phyloP scores from a whole-genome alignment of 2,888 invertebrate genomes.

The Troglohyphantes excavatus region DNA sequence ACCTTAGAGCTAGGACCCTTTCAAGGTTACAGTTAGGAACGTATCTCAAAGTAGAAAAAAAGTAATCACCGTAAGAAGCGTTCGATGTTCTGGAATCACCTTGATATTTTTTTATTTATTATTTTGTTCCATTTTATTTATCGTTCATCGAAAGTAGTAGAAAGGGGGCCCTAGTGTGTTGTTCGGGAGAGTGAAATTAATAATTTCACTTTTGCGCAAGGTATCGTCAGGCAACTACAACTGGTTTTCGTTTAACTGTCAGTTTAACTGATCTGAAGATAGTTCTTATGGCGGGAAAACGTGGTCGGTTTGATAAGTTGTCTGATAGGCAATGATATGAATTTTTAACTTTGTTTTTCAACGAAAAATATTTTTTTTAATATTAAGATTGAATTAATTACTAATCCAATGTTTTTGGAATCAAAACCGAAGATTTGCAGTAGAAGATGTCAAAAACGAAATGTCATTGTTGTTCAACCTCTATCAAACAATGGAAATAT shows the following conservation, averaged over 20 bases:
- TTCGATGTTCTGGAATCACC: background rate
- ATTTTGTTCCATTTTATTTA: background rate
- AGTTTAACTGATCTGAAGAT: slow-evolving; percentile 10
- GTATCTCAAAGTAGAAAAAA: background rate
- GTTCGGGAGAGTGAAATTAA: slow-evolving; percentile 3
- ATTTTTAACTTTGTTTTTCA: no score
- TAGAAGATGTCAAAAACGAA: no score
- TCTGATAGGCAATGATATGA: no score
- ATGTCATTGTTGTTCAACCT: no score
- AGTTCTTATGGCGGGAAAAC: background rate
- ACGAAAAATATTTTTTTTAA: no score
- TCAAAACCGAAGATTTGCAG: no score
- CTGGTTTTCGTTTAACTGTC: slow-evolving; percentile 32
- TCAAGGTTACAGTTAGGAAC: slow-evolving; percentile 42
- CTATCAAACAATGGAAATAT: no score
- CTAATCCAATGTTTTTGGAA: no score
- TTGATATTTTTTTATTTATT: background rate
- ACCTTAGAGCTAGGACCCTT: slow-evolving; percentile 30
- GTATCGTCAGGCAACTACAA: background rate
- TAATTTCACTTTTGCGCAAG: slow-evolving; percentile 31
- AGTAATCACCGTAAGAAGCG: background rate
- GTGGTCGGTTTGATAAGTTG: no score
- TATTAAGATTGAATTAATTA: no score
- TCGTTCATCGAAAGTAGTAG: slow-evolving; percentile 4
- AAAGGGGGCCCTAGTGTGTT: background rate